Conservation (phyloP, 2,888 invertebrate genomes). For the Callyntrura guangdongensis region DNA sequence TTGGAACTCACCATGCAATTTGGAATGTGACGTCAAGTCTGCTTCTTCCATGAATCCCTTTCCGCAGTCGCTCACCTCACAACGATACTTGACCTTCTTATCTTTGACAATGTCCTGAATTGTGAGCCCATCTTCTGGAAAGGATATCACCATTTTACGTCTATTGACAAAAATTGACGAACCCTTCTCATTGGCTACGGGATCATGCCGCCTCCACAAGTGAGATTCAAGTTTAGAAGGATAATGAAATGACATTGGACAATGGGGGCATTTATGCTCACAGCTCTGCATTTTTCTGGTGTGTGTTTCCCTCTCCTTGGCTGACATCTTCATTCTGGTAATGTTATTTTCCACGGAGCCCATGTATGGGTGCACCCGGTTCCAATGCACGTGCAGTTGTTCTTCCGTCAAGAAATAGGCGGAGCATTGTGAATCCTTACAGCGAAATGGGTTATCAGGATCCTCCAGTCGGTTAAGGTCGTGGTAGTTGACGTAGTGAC, state of each 20-base stretch:
- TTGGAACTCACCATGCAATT: not conserved
- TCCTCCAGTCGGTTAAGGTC: not conserved
- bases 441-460: not conserved
- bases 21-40: not conserved
- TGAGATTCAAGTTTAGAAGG: too few species aligned
- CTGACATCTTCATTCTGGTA: not conserved
- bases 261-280: not conserved
- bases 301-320: too few species aligned
- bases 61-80: not conserved
- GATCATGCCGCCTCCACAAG: too few species aligned
- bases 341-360: too few species aligned
- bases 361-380: not conserved
- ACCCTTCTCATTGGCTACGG: too few species aligned
- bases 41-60: not conserved
- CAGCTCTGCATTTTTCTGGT: too few species aligned
- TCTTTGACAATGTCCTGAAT: not conserved
- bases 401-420: slow-evolving; percentile 8
- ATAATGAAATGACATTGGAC: not conserved
- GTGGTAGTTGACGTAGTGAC: not conserved
- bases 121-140: not conserved
- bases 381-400: not conserved
- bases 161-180: too few species aligned
- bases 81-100: not conserved
- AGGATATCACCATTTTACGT: too few species aligned
- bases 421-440: not conserved